Conservation (phyloP, 2,797 vertebrate species). For the Chiroxiphia lanceolata region DNA sequence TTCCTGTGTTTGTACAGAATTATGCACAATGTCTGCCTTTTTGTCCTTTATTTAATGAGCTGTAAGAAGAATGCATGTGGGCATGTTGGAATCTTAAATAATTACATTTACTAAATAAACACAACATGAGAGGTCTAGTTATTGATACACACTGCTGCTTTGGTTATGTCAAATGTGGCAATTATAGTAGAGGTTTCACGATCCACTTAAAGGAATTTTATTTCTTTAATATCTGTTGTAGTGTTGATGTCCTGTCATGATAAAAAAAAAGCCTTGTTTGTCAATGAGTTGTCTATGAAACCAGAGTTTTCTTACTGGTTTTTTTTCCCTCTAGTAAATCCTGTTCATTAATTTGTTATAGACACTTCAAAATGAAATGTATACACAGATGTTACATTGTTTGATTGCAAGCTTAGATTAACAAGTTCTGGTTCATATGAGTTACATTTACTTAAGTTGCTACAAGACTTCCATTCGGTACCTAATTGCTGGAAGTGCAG, state of each 20-base stretch:
- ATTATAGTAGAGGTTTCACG: not conserved
- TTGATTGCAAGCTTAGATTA: not conserved
- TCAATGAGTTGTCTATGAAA: not conserved
- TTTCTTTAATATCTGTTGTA: not conserved
- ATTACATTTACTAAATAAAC: constrained; percentile 52
- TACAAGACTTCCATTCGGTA: not conserved
- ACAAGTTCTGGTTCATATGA: not conserved
- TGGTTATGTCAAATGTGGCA: not conserved
- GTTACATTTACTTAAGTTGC: not conserved
- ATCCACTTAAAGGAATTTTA: not conserved
- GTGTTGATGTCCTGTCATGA: not conserved
- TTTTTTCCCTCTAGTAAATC: not conserved
- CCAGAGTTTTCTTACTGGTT: not conserved
- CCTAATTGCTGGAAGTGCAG: not conserved
- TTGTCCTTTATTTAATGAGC: constrained; percentile 60
- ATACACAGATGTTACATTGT: not conserved
- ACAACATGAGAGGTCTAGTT: not conserved
- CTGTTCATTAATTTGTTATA: not conserved
- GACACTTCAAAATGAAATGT: not conserved
- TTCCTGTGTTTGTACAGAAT: constrained; percentile 70
- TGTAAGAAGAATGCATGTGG: constrained; percentile 23
- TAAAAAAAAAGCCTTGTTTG: not conserved
- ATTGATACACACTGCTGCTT: not conserved
- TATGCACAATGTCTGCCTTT: constrained; percentile 63
- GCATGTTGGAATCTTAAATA: constrained; percentile 41